A percentile compares a stretch with the other conserved stretches of the same genome.
These are phyloP conservation scores for Leptestheria dahalacensis DNA, from an alignment of 1,140 invertebrate genomes.

Conservation along the genomic window DNA sequence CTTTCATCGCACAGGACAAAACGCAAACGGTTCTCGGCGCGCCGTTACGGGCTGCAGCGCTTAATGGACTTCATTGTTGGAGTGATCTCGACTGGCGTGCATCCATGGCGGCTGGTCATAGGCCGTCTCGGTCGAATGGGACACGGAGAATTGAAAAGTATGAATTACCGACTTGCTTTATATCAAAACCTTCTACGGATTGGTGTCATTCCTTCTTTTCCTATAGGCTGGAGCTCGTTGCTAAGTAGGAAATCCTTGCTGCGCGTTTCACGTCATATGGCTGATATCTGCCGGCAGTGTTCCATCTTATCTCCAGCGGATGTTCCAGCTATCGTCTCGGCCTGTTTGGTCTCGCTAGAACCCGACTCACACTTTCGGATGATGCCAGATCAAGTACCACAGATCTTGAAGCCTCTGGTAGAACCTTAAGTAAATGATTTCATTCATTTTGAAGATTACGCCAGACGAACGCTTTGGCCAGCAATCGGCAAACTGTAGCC, in stretches of 20 bases:
- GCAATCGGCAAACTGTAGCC: conserved; percentile 58
- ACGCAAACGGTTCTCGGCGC: conserved; percentile 70
- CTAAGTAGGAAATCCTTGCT: conserved; percentile 79
- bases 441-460: conserved; percentile 39
- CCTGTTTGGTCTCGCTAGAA: conserved; percentile 91
- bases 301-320: conserved; percentile 58
- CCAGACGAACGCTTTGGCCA: conserved; percentile 81
- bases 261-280: conserved; percentile 69
- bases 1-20: conserved; percentile 37
- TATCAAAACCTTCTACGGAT: conserved; percentile 1
- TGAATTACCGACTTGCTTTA: too few species aligned
- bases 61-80: conserved; percentile 94
- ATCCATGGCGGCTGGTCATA: conserved; percentile 90
- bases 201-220: conserved; percentile 16
- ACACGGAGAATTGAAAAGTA: conserved; percentile 87
- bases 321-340: conserved; percentile 81
- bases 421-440: too few species aligned
- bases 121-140: conserved; percentile 90
- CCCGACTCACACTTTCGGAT: conserved; percentile 82
- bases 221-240: conserved; percentile 74
- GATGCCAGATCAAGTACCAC: conserved; percentile 69
- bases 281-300: conserved; percentile 82
- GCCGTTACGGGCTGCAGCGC: conserved; percentile 77
- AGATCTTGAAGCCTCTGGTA: conserved; percentile 9
- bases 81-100: conserved; percentile 78